Conservation (phyloP, 2,888 invertebrate genomes). For the Mystacides longicornis region DNA sequence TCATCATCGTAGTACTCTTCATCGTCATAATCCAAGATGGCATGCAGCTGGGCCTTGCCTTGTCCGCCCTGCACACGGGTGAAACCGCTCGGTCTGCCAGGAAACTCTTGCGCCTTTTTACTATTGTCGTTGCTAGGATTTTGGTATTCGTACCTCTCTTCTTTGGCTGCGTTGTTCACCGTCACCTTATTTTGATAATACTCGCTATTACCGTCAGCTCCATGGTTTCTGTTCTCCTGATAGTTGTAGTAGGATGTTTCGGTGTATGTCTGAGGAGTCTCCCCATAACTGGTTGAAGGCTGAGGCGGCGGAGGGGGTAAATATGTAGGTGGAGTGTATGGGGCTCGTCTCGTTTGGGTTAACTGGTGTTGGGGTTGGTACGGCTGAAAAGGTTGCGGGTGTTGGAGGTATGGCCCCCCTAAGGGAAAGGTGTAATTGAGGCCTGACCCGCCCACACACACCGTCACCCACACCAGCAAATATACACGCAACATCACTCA, state of each 20-base stretch:
- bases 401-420: slow-evolving; percentile 36
- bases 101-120: slow-evolving; percentile 30
- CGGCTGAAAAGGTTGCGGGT: slow-evolving; percentile 28
- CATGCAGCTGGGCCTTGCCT: slow-evolving; percentile 60
- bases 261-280: slow-evolving; percentile 4
- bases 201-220: slow-evolving; percentile 11
- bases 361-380: slow-evolving; percentile 28
- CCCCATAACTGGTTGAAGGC: slow-evolving; percentile 3
- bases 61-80: slow-evolving; percentile 56
- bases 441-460: slow-evolving; percentile 16
- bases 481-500: slow-evolving; percentile 13
- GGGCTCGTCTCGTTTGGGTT: slow-evolving; percentile 12
- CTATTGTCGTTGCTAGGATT: slow-evolving; percentile 21
- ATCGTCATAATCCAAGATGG: slow-evolving; percentile 64
- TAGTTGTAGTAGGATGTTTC: slow-evolving; percentile 11
- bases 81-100: slow-evolving; percentile 55
- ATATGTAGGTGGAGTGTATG: slow-evolving; percentile 24
- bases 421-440: slow-evolving; percentile 41
- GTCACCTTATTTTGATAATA: slow-evolving; percentile 13
- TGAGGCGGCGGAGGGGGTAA: slow-evolving; percentile 16
- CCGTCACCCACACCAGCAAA: slow-evolving; percentile 5
- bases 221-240: slow-evolving; percentile 5
- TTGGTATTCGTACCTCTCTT: slow-evolving; percentile 16
- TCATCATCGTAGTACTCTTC: slow-evolving; percentile 57
- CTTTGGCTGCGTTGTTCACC: slow-evolving; percentile 14